Evolutionary conservation across 2,113 vertebrate species (phyloP), one percentile per base, ranked within the genome.

Genomic region (Ceratotherium simum): DNA sequence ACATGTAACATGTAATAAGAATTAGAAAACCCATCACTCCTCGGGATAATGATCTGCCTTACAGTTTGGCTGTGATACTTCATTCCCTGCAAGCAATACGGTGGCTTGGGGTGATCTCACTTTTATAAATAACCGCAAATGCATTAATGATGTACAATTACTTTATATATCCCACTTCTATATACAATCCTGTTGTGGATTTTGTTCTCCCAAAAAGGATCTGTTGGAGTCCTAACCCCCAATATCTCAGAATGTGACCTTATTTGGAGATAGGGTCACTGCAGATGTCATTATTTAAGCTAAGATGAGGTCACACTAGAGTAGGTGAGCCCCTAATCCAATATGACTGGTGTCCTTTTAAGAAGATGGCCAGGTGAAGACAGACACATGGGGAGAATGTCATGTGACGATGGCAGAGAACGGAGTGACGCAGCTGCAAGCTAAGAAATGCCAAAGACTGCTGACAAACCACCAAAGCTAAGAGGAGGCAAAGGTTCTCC

Each of bases 231-330:
- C 39, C 56, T 58, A 73, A 80, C 5, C 20, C 4, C 42, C n/a
- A 13, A 21, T 10, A 48, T 13, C 16, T 92, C 23, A 21, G 31
- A 90, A 62, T 23, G 8, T 36, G 79, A 67, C 20, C 27, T 39
- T 31, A 86, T 81, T 87, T 60, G 54, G n/a, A 58, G 73, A 83
- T 0, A 33, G 36, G 6, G 14, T 65, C 73, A 33, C 6, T 56
- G 39, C 25, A 90, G 51, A 69, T 14, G 10, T 23, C 42, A 75
- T 21, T 27, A 54, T 51, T 62, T 86, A 54, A 60, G 48, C 42
- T 72, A 67, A 96, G 51, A 21, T 82, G 29, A 73, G 42, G 48
- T 90, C 92, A 56, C 13, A n/a, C 46, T 51, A 39, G 69, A 65
- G 31, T n/a, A 42, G 13, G 42, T 16, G 20, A 31, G 31, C 9